Conservation (phyloP, 1,140 invertebrate genomes). For the Polypedilum vanderplanki region DNA sequence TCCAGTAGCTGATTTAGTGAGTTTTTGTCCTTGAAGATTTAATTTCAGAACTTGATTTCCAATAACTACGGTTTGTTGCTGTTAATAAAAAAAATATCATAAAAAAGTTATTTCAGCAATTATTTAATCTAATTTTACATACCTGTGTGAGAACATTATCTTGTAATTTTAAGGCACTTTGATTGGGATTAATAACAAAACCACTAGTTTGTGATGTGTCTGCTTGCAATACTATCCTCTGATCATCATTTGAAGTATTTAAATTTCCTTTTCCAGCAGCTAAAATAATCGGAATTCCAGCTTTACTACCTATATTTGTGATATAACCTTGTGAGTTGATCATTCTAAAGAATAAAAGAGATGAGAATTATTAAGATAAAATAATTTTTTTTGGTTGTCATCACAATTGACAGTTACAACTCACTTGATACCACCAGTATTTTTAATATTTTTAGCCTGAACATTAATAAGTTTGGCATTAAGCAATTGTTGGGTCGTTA, state of each 20-base stretch:
- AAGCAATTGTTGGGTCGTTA: conserved; percentile 40
- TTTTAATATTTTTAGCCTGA: conserved; percentile 28
- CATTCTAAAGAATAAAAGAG: conserved; percentile 41
- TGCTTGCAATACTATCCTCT: conserved; percentile 41
- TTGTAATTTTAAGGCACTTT: conserved; percentile 41
- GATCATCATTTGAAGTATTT: conserved; percentile 42
- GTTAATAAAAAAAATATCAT: neutral
- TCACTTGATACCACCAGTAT: conserved; percentile 32
- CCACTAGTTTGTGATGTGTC: conserved; percentile 31
- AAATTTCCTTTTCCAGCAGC: conserved; percentile 48
- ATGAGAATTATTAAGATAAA: neutral
- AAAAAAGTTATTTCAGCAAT: too few relatives aligned
- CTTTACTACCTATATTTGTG: conserved; percentile 46
- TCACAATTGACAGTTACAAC: conserved; percentile 33
- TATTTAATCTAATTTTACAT: neutral
- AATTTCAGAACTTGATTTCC: conserved; percentile 42
- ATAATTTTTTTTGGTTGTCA: neutral
- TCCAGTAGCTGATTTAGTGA: neutral
- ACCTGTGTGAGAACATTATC: conserved; percentile 32
- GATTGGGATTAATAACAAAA: conserved; percentile 41
- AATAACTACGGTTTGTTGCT: conserved; percentile 42
- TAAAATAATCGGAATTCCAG: conserved; percentile 57
- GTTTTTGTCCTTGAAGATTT: conserved; percentile 23
- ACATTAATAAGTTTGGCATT: conserved; percentile 42
- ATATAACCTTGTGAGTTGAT: conserved; percentile 48